phyloP scores from a whole-genome alignment of 2,888 invertebrate genomes.

The Drosophila rellima region DNA sequence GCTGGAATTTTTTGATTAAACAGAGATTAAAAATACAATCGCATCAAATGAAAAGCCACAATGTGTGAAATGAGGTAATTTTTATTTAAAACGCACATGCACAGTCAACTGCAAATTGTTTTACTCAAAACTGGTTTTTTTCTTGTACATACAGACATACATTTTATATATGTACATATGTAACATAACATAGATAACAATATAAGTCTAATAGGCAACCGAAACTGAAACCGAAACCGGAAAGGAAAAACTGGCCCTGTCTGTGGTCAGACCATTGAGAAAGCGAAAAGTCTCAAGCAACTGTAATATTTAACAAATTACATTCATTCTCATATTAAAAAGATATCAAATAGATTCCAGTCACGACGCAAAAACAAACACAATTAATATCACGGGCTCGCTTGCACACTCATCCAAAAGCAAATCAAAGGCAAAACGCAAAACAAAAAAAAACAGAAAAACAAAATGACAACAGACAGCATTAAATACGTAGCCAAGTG shows the following conservation, averaged over 20 bases:
- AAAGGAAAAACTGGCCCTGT: conserved; percentile 8
- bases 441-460: conserved; percentile 30
- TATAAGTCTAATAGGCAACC: conserved; percentile 14
- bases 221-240: conserved; percentile 38
- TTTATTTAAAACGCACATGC: conserved; percentile 52
- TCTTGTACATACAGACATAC: conserved; percentile 1
- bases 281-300: conserved; percentile 18
- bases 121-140: conserved; percentile 57
- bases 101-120: conserved; percentile 41
- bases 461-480: conserved; percentile 54
- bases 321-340: conserved; percentile 36
- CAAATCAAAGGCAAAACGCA: conserved; percentile 40
- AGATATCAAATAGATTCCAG: conserved; percentile 51
- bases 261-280: conserved; percentile 2
- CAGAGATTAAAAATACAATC: conserved; percentile 11
- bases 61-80: conserved; percentile 77
- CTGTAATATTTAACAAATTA: conserved; percentile 26
- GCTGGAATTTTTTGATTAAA: conserved; percentile 23
- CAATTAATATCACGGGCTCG: conserved; percentile 32
- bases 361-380: conserved; percentile 47
- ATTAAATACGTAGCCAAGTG: conserved; percentile 55
- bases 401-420: conserved; percentile 25
- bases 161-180: conserved; percentile 2
- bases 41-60: conserved; percentile 30
- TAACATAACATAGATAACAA: conserved; percentile 41